Conservation (phyloP, 2,797 vertebrate genomes). For the Serranus cabrilla region DNA sequence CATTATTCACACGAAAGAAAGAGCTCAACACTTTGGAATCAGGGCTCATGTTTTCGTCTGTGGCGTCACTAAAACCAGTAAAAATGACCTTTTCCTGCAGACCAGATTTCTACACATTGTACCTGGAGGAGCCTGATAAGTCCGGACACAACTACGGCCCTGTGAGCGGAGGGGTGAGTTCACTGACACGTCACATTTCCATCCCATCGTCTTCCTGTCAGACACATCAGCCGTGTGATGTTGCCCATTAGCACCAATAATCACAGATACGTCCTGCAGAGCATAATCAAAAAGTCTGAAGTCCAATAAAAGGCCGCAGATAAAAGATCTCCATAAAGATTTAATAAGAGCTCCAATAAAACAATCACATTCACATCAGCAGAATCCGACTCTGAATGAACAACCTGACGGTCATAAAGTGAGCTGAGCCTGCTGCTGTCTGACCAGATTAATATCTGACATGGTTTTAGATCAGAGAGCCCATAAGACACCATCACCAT, state of each 20-base stretch:
- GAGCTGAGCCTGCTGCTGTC: no score
- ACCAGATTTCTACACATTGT: conserved; percentile 97
- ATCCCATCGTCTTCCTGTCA: not conserved
- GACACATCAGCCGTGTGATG: not conserved
- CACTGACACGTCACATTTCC: not conserved
- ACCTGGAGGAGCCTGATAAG: conserved; percentile 97
- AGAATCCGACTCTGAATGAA: not conserved
- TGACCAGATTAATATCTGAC: no score
- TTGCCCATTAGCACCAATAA: not conserved
- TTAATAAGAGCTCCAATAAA: not conserved
- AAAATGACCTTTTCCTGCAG: conserved; percentile 68
- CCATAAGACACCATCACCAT: no score
- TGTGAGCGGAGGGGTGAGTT: conserved; percentile 92
- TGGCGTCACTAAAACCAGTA: not conserved
- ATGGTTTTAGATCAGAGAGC: no score
- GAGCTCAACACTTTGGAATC: not conserved
- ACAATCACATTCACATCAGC: not conserved
- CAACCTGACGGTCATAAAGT: no score
- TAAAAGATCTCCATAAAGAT: not conserved
- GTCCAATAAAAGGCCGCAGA: not conserved
- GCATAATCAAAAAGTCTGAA: conserved; percentile 16
- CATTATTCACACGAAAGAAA: not conserved
- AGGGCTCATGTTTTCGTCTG: not conserved
- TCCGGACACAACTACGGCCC: conserved; percentile 94
- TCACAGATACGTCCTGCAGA: not conserved